phyloP scores from a whole-genome alignment of 2,888 invertebrate species.

The Brachynemurus nebulosus region DNA sequence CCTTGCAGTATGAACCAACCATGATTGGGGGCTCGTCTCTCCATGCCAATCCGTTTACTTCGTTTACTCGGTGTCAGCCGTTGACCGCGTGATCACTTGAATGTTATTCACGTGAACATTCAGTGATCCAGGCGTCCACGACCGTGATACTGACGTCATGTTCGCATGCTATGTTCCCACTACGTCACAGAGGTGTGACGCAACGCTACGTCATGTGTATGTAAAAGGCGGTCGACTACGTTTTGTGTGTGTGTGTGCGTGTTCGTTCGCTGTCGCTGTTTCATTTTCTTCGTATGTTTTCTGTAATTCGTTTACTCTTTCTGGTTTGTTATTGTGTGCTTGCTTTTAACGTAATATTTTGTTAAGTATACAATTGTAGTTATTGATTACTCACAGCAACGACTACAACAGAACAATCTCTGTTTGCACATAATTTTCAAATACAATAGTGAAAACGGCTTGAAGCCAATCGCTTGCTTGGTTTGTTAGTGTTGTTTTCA shows the following conservation, averaged over 20 bases:
- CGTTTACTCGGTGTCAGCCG: constrained; percentile 59
- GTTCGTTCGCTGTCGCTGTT: constrained; percentile 2
- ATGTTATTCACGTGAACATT: constrained; percentile 74
- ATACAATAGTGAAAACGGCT: no score
- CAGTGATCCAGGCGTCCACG: constrained; percentile 49
- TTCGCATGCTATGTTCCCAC: constrained; percentile 29
- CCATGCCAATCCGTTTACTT: constrained; percentile 44
- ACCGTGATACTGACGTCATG: constrained; percentile 51
- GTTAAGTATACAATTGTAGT: no score
- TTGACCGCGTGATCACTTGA: constrained; percentile 58
- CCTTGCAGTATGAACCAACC: constrained; percentile 38
- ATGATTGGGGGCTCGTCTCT: constrained; percentile 54
- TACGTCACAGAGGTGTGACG: constrained; percentile 3
- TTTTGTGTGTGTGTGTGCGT: constrained; percentile 8
- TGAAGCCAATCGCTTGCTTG: no score
- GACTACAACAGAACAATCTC: no score
- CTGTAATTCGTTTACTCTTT: no score
- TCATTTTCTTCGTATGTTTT: background rate
- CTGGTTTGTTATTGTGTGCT: no score
- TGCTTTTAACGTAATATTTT: no score
- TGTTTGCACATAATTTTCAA: no score
- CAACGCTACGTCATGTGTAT: background rate
- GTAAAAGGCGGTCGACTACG: background rate
- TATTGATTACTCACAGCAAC: no score
- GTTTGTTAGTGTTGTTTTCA: no score